Percentiles rank a stretch among this genome's conserved stretches.
Conservation (phyloP, 2,888 invertebrate genomes). For the Phytoseiulus persimilis region DNA sequence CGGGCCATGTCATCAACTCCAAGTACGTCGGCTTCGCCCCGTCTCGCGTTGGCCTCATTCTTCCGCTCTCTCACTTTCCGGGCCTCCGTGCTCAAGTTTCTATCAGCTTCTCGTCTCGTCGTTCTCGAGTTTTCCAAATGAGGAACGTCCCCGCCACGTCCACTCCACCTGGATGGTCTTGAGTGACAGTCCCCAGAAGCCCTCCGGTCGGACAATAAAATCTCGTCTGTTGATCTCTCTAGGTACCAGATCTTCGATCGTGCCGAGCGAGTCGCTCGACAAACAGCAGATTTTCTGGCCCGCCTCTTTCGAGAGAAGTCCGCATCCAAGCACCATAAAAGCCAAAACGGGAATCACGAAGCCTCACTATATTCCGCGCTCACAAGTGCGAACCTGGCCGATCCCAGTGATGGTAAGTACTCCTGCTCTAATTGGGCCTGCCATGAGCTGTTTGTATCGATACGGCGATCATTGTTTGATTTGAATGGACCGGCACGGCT, state of each 20-base stretch:
- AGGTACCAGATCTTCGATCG: slow-evolving; percentile 33
- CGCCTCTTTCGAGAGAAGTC: slow-evolving; percentile 34
- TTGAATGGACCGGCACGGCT: too few relatives aligned
- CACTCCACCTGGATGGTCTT: too few relatives aligned
- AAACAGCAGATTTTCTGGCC: slow-evolving; percentile 33
- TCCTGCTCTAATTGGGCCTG: background rate
- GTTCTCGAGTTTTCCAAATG: too few relatives aligned
- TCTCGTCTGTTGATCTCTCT: background rate
- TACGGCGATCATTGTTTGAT: background rate
- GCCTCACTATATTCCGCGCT: slow-evolving; percentile 15
- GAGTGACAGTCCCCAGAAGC: too few relatives aligned
- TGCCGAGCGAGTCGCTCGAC: slow-evolving; percentile 27
- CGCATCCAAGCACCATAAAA: slow-evolving; percentile 29
- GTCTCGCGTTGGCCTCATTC: background rate
- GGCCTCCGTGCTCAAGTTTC: background rate
- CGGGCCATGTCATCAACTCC: slow-evolving; percentile 35
- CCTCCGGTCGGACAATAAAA: too few relatives aligned
- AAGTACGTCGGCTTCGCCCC: slow-evolving; percentile 9
- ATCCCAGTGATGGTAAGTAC: slow-evolving; percentile 27
- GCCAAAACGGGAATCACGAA: background rate
- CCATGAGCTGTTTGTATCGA: background rate
- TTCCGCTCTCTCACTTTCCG: background rate
- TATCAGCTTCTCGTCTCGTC: background rate
- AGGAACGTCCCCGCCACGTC: too few relatives aligned
- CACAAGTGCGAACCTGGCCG: slow-evolving; percentile 31